Percentiles rank a stretch among this genome's conserved stretches.
Evolutionary conservation across 2,113 vertebrate genomes (phyloP).

Genomic region (Aix galericulata): DNA sequence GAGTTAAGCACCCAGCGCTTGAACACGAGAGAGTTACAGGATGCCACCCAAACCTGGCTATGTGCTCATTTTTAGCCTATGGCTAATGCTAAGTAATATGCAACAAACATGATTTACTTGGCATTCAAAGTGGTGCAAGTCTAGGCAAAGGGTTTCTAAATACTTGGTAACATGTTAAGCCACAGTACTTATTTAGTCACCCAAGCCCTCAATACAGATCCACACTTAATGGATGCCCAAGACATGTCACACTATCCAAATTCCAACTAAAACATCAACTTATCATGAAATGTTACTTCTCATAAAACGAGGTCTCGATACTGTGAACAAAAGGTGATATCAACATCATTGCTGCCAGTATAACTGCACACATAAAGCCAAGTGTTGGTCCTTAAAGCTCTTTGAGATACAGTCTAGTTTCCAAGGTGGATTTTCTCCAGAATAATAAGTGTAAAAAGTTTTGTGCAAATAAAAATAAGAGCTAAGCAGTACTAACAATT

Average conservation of each 20-base stretch:
- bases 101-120: not conserved
- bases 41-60: not conserved
- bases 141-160: not conserved
- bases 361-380: not conserved
- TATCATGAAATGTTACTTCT: not conserved
- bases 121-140: not conserved
- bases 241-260: too few species aligned
- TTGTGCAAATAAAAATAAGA: not conserved
- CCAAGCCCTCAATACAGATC: not conserved
- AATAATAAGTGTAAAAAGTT: not conserved
- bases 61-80: not conserved
- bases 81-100: not conserved
- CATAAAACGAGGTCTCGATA: not conserved
- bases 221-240: not conserved
- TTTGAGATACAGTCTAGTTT: not conserved
- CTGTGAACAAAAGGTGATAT: fast-evolving
- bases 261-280: not conserved
- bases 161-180: not conserved
- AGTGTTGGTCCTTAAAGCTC: not conserved
- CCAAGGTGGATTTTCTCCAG: not conserved
- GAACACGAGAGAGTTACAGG: not conserved
- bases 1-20: not conserved
- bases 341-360: not conserved
- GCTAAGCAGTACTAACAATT: not conserved
- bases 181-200: not conserved